These are phyloP conservation scores for Gallirallus australis DNA, from an alignment of 2,797 vertebrate genomes.

Conservation along the genomic window DNA sequence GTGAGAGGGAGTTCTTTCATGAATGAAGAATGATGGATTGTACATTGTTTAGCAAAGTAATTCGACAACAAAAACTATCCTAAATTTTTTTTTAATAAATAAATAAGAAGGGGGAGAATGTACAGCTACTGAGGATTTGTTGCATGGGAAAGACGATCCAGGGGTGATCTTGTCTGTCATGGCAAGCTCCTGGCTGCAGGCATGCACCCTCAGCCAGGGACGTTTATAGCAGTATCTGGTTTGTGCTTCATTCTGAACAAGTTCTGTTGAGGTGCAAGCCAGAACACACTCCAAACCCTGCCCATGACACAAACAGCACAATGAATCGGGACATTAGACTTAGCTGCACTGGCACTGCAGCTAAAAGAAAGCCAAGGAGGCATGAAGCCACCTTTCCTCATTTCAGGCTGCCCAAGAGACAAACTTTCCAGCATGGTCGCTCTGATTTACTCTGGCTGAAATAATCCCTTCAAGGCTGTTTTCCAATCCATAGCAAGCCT, in stretches of 20 bases:
- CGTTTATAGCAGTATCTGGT: not conserved
- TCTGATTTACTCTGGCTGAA: not conserved
- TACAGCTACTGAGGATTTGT: not conserved
- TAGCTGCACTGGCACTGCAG: not conserved
- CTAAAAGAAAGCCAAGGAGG: not conserved
- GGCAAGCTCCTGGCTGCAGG: too few relatives aligned
- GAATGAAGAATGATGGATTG: not conserved
- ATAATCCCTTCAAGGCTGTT: not conserved
- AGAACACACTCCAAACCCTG: not conserved
- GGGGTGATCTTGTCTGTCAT: too few relatives aligned
- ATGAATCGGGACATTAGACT: not conserved
- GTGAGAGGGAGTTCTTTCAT: not conserved
- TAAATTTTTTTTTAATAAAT: not conserved
- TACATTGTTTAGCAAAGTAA: not conserved
- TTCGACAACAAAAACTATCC: not conserved
- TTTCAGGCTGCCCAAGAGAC: not conserved
- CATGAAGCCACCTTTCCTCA: not conserved
- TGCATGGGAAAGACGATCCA: not conserved
- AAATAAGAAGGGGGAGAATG: not conserved
- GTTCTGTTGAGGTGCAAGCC: not conserved
- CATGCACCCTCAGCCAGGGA: not conserved
- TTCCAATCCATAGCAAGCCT: not conserved
- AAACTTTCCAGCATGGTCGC: not conserved
- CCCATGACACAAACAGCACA: fast-evolving
- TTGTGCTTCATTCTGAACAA: not conserved